A percentile compares a stretch with the other conserved stretches of the same genome.
These are phyloP conservation scores for Eristalis pertinax DNA, from an alignment of 2,888 invertebrate species.

Conservation along the genomic window DNA sequence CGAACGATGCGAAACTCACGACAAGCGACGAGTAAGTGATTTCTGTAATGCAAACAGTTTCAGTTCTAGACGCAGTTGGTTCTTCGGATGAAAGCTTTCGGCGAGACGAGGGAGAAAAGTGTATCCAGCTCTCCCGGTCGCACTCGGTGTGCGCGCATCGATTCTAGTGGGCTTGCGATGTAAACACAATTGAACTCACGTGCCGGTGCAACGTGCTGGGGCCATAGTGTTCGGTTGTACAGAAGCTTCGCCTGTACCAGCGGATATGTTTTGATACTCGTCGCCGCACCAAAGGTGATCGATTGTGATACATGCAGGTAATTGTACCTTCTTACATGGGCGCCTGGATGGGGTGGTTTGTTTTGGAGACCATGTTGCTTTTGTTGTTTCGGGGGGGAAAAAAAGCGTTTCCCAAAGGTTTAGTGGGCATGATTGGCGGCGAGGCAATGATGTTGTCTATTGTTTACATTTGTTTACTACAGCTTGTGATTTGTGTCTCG, in stretches of 20 bases:
- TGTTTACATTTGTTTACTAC: constrained; percentile 26
- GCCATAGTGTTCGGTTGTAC: not conserved
- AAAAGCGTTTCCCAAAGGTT: not conserved
- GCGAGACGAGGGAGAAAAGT: not conserved
- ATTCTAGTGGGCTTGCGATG: constrained; percentile 37
- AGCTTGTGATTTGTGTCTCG: not conserved
- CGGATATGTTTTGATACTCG: not conserved
- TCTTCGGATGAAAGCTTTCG: constrained; percentile 27
- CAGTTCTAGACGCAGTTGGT: constrained; percentile 34
- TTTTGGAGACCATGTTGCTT: not conserved
- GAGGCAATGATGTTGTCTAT: not conserved
- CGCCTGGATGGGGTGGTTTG: not conserved
- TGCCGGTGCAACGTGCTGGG: constrained; percentile 59
- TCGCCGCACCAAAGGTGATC: not conserved
- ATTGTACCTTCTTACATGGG: not conserved
- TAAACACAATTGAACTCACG: constrained; percentile 65
- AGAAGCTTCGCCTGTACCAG: not conserved
- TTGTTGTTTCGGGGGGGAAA: not conserved
- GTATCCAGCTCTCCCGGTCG: constrained; percentile 42
- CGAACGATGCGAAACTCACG: constrained; percentile 52
- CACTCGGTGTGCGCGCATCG: constrained; percentile 36
- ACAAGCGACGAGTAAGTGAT: constrained; percentile 56
- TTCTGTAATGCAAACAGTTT: constrained; percentile 41
- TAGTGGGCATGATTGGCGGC: not conserved
- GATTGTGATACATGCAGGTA: not conserved